Percentiles rank a stretch among this genome's conserved stretches.
Evolutionary conservation across 2,888 invertebrate genomes (phyloP).

Genomic region (Rhyacophila evoluta): DNA sequence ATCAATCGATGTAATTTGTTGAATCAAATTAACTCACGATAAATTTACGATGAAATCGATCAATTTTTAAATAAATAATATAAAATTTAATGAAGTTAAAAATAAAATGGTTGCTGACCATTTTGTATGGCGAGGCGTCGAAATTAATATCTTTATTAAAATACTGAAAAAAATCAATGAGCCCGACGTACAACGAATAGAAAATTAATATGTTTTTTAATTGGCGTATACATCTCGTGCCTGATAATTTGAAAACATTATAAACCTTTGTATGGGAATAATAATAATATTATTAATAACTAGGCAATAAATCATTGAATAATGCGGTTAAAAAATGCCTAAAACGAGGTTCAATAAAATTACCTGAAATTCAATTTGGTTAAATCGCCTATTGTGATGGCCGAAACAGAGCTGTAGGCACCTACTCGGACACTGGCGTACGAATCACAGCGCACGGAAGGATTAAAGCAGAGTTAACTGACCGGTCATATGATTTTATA

Average conservation of each 20-base stretch:
- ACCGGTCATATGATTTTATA: too few relatives aligned
- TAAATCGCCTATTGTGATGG: slow-evolving; percentile 40
- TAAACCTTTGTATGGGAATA: slow-evolving; percentile 26
- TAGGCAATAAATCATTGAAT: slow-evolving; percentile 40
- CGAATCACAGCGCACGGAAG: too few relatives aligned
- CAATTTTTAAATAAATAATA: too few relatives aligned
- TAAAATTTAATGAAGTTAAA: too few relatives aligned
- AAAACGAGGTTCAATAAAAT: slow-evolving; percentile 37
- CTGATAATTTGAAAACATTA: slow-evolving; percentile 29
- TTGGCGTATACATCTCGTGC: slow-evolving; percentile 31
- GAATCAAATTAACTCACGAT: too few relatives aligned
- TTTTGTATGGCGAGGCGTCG: not conserved
- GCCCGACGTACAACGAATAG: not conserved
- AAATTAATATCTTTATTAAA: slow-evolving; percentile 13
- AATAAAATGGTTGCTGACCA: too few relatives aligned
- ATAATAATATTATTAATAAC: slow-evolving; percentile 29
- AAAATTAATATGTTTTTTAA: slow-evolving; percentile 41
- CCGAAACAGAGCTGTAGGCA: not conserved
- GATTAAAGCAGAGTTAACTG: too few relatives aligned
- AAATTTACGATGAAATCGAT: too few relatives aligned
- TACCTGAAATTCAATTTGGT: slow-evolving; percentile 51
- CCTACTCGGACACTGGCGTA: not conserved
- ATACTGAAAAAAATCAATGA: slow-evolving; percentile 35
- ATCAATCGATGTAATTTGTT: too few relatives aligned
- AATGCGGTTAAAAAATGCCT: slow-evolving; percentile 20